phyloP scores from a whole-genome alignment of 2,797 vertebrate genomes.

The Alauda arvensis region DNA sequence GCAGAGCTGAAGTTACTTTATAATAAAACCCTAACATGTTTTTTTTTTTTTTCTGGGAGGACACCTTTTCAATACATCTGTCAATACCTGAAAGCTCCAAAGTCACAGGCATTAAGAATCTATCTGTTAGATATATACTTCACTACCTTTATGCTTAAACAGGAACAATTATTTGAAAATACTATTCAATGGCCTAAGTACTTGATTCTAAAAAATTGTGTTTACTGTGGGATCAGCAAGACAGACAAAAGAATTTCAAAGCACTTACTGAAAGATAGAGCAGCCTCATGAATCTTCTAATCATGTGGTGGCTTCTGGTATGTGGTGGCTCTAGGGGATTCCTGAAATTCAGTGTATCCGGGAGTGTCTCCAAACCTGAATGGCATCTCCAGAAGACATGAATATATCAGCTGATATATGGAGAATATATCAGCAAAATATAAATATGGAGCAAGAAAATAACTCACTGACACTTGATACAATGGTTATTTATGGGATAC shows the following conservation, averaged over 20 bases:
- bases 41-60: not conserved
- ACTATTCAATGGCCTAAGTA: not conserved
- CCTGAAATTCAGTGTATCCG: not conserved
- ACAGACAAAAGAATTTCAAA: not conserved
- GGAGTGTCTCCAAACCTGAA: not conserved
- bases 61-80: not conserved
- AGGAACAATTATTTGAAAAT: not conserved
- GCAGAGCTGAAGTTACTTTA: not conserved
- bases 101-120: not conserved
- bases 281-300: not conserved
- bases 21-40: not conserved
- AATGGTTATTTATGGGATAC: not conserved
- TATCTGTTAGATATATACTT: not conserved
- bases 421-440: not conserved
- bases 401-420: not conserved
- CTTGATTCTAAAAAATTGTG: not conserved
- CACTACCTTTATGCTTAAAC: not conserved
- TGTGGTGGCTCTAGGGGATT: not conserved
- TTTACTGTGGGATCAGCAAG: not conserved
- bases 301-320: not conserved
- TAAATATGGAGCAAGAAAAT: not conserved
- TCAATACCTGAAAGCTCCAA: not conserved
- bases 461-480: not conserved
- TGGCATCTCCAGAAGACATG: not conserved
- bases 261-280: not conserved